These are phyloP conservation scores for Drosophila rufa DNA, from an alignment of 1,140 invertebrate genomes.

Conservation along the genomic window DNA sequence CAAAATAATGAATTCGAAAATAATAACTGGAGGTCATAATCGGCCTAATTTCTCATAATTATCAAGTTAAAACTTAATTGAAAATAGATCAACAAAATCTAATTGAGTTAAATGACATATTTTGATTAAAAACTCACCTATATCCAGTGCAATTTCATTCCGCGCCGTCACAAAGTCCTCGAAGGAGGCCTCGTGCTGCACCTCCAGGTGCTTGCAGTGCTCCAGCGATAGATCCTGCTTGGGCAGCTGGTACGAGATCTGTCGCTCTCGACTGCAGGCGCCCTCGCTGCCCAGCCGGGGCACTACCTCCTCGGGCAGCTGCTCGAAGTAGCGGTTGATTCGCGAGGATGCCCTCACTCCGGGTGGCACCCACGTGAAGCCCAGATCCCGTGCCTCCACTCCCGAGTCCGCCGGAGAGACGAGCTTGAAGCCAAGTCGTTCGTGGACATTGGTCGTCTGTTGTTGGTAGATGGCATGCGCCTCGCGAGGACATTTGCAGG, in stretches of 20 bases:
- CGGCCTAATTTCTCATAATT: too few relatives aligned
- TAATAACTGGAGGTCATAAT: too few relatives aligned
- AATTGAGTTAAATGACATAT: too few relatives aligned
- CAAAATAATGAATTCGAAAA: too few relatives aligned
- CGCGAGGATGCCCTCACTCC: slow-evolving; percentile 88
- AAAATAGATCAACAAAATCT: too few relatives aligned
- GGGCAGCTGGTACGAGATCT: slow-evolving; percentile 95
- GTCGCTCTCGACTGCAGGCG: slow-evolving; percentile 91
- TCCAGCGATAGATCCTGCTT: slow-evolving; percentile 96
- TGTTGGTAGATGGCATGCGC: slow-evolving; percentile 93
- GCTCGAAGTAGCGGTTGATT: slow-evolving; percentile 91
- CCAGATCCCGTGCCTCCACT: slow-evolving; percentile 87
- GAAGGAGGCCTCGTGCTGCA: slow-evolving; percentile 90
- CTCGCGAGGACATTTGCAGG: slow-evolving; percentile 95
- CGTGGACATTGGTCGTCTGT: slow-evolving; percentile 88
- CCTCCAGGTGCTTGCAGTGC: slow-evolving; percentile 94
- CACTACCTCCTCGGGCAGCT: slow-evolving; percentile 91
- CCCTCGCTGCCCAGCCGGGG: slow-evolving; percentile 91
- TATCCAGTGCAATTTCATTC: slow-evolving; percentile 97
- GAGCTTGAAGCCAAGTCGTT: slow-evolving; percentile 91
- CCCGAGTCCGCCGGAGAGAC: slow-evolving; percentile 79
- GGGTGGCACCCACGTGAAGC: slow-evolving; percentile 93
- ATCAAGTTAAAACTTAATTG: too few relatives aligned
- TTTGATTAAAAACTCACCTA: slow-evolving; percentile 87
- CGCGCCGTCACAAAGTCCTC: slow-evolving; percentile 96